Evolutionary conservation across 2,113 vertebrate genomes (phyloP).

Genomic region (Pteruthius melanotis): DNA sequence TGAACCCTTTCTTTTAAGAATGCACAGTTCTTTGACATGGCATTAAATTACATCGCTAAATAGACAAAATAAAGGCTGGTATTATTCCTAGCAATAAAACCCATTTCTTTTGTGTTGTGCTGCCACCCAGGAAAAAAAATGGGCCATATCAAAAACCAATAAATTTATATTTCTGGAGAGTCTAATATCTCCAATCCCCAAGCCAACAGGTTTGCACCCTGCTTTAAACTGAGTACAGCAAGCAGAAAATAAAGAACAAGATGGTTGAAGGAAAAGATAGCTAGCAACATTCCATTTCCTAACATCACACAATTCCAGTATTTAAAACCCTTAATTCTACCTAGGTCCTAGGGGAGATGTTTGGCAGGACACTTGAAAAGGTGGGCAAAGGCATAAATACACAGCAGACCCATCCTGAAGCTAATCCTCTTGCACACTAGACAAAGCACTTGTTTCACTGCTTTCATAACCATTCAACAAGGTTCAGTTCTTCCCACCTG

Average conservation of each 20-base stretch:
- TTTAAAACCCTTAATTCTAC: neutral
- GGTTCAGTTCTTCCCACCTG: neutral
- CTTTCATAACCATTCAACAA: neutral
- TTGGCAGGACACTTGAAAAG: neutral
- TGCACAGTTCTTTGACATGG: rapidly evolving
- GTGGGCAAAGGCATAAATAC: neutral
- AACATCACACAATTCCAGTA: neutral
- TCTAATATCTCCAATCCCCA: rapidly evolving
- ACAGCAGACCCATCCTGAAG: neutral
- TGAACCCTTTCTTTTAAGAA: neutral
- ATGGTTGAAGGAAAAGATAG: neutral
- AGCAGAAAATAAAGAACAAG: neutral
- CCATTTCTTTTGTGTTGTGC: neutral
- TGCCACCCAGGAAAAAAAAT: neutral
- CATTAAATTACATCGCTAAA: neutral
- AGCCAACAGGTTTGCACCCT: neutral
- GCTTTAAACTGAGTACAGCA: neutral
- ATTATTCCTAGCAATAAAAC: neutral
- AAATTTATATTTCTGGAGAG: neutral
- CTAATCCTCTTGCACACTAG: neutral
- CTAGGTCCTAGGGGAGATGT: neutral
- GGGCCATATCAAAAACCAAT: neutral
- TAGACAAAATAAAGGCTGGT: neutral
- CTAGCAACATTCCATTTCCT: neutral
- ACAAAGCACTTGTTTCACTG: neutral